These are phyloP conservation scores for Alouatta palliata DNA, from an alignment of 2,113 vertebrate genomes.

Conservation along the genomic window DNA sequence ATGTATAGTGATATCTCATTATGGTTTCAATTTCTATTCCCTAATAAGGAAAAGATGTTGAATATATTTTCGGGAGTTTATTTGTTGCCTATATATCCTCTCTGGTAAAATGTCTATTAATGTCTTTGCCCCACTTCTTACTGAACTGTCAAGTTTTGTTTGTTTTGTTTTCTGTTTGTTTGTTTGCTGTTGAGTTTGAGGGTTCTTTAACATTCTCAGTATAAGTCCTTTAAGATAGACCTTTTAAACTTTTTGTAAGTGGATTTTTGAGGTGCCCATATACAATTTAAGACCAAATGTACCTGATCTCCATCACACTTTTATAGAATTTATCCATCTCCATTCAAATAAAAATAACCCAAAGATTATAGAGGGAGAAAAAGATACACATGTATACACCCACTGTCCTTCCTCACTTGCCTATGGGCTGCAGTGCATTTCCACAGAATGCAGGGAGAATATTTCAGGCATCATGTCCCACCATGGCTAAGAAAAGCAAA, in stretches of 20 bases:
- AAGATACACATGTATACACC: accelerated
- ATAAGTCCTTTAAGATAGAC: not conserved
- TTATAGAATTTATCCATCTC: not conserved
- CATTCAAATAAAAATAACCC: not conserved
- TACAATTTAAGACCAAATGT: not conserved
- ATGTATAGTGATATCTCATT: not conserved
- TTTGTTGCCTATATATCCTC: not conserved
- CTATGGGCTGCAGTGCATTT: not conserved
- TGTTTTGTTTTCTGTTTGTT: not conserved
- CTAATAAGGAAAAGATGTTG: not conserved
- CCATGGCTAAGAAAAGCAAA: not conserved
- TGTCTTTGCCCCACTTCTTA: not conserved
- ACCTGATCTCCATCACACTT: not conserved
- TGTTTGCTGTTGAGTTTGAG: not conserved
- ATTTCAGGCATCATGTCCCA: not conserved
- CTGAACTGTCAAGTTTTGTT: not conserved
- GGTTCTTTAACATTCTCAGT: not conserved
- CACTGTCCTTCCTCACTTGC: not conserved
- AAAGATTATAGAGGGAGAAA: not conserved
- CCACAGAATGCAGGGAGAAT: not conserved
- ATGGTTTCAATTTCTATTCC: not conserved
- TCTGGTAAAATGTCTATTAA: not conserved
- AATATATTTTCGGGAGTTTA: not conserved
- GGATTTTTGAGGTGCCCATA: not conserved
- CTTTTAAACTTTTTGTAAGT: not conserved